Evolutionary conservation across 2,888 invertebrate genomes (phyloP), one percentile per base, ranked within the genome.

Genomic region (Zonitis immaculata): DNA sequence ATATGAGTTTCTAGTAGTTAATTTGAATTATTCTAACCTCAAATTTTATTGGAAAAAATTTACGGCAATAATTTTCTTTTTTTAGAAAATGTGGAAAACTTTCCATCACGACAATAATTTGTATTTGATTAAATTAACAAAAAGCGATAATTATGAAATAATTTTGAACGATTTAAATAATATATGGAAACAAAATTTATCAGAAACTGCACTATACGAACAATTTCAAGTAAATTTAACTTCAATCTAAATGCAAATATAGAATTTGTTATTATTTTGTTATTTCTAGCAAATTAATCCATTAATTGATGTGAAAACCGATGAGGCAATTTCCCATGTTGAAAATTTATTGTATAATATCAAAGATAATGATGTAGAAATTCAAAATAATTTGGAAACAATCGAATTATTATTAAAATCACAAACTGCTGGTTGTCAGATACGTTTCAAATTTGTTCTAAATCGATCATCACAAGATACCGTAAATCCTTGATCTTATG

Each of bases 61-160:
- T n/a, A n/a, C n/a, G n/a, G n/a, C n/a, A n/a, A n/a, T n/a, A n/a
- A n/a, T n/a, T n/a, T n/a, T n/a, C n/a, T n/a, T n/a, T n/a, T n/a
- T n/a, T n/a, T n/a, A n/a, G n/a, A 61, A 35, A 49, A 67, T 71
- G 71, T 70, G 70, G 71, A 66, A 65, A 51, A 59, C 65, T n/a
- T 66, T 71, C 57, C 51, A 54, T 30, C 27, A 55, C 35, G 49
- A 63, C 6, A 57, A 63, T 26, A 54, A 62, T 43, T 44, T 64
- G 48, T 71, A 65, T 56, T 59, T 71, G 62, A 58, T 71, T 50
- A 66, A 66, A 58, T 54, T 59, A n/a, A 30, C 44, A 42, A 51
- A 54, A 26, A 47, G 20, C 6, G 54, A 60, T 25, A 47, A 59
- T 14, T n/a, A 62, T 62, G 52, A 61, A 46, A 35, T 60, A 69